phyloP scores from a whole-genome alignment of 2,888 invertebrate genomes.

The Schizaphis graminum region DNA sequence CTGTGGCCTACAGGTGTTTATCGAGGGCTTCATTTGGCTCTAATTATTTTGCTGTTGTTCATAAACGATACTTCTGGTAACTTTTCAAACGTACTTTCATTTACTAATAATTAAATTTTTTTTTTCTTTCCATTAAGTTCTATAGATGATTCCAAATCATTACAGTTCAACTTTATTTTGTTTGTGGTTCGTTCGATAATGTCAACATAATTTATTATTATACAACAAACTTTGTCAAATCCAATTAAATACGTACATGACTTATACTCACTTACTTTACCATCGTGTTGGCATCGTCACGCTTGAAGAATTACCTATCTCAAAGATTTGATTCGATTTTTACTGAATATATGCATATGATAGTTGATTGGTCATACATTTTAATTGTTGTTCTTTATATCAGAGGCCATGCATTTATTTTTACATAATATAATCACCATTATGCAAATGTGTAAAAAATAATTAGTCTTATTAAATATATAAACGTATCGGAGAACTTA shows the following conservation, averaged over 20 bases:
- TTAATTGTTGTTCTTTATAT: neutral
- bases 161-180: neutral
- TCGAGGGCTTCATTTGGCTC: neutral
- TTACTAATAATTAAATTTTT: neutral
- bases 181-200: neutral
- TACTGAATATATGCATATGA: neutral
- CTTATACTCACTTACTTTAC: neutral
- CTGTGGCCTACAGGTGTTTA: neutral
- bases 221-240: neutral
- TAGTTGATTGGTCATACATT: neutral
- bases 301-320: neutral
- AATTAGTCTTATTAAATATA: neutral
- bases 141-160: neutral
- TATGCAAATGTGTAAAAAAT: neutral
- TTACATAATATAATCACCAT: neutral
- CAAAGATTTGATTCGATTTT: neutral
- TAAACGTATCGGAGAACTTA: neutral
- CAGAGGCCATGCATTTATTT: neutral
- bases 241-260: neutral
- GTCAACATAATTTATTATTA: neutral
- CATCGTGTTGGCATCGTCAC: neutral
- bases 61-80: constrained; percentile 4
- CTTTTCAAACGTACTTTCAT: neutral
- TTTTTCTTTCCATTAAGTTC: neutral
- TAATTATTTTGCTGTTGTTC: neutral